Evolutionary conservation across 2,113 vertebrate species (phyloP), one percentile per base, ranked within the genome.

Genomic region (Limnothrissa miodon): DNA sequence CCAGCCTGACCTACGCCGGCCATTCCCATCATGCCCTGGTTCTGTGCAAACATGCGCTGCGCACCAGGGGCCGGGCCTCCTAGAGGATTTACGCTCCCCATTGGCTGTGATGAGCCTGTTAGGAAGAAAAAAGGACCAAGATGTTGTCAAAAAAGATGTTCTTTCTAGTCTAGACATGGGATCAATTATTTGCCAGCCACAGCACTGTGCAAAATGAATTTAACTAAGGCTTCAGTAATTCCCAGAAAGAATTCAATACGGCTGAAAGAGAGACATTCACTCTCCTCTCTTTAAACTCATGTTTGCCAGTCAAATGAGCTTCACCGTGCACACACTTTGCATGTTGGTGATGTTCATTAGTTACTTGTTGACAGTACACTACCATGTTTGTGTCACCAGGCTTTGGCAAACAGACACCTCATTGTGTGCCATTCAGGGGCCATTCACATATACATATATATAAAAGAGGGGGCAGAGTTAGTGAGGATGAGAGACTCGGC

Each of bases 41-140:
- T 90, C 90, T 96, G 97, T 81, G 97, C 85, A 91, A 98, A 99
- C 93, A 97, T 96, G 11, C 96, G 95, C 53, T 97, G 97, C 36
- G 95, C 92, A 0, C 91, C 92, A 0, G 97, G 92, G 88, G 88
- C 92, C 15, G 97, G 92, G 5, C 95, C 94, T 81, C 95, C 96
- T 89, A 98, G 92, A 87, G 91, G 94, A 89, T 92, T 95, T 79
- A 98, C 95, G 0, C 91, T 93, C 0, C 93, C 91, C 92, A 99
- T 94, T 79, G 95, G 86, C 90, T 96, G 93, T 86, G 96, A 91
- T 1, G 97, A 94, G 39, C 95, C 98, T 99, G 86, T 74, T 6
- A 39, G 91, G 92, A 1, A 80, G 29, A 13, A 17, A 36, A 90
- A 53, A 70, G 2, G 25, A 1, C 36, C 7, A 79, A 19, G 39